Conservation (phyloP, 2,113 vertebrate species). For the Malurus elegans region DNA sequence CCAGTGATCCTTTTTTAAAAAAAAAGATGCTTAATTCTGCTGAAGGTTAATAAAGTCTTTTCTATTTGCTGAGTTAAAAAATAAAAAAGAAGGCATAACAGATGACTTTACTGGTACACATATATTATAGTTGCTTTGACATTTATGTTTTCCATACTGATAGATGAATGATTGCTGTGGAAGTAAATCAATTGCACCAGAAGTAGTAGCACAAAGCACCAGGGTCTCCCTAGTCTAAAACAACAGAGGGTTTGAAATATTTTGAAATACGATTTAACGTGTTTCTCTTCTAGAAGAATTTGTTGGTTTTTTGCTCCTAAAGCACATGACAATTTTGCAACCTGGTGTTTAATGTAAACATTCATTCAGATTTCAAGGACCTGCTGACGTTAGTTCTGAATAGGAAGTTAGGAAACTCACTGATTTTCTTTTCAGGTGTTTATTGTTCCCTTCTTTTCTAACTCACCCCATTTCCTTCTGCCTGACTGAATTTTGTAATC, state of each 20-base stretch:
- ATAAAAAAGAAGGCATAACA: constrained; percentile 35
- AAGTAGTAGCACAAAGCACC: constrained; percentile 47
- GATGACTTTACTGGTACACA: constrained; percentile 65
- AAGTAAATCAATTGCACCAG: constrained; percentile 70
- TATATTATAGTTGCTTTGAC: constrained; percentile 72
- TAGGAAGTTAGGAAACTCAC: not conserved
- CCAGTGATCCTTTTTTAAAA: not conserved
- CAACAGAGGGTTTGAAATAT: constrained; percentile 40
- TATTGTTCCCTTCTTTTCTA: not conserved
- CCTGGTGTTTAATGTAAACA: not conserved
- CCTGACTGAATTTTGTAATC: not conserved
- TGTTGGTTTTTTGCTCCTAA: not conserved
- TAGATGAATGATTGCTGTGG: constrained; percentile 67
- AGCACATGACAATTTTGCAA: not conserved
- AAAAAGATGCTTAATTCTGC: constrained; percentile 42
- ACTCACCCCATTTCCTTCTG: not conserved
- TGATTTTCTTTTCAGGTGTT: not conserved
- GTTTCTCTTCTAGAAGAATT: constrained; percentile 8
- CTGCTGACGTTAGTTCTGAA: not conserved
- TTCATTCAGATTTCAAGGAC: not conserved
- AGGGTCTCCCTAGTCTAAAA: constrained; percentile 18
- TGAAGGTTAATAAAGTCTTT: constrained; percentile 59
- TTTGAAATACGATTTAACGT: constrained; percentile 34
- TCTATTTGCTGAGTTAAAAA: not conserved
- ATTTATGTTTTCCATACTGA: constrained; percentile 73